phyloP scores from a whole-genome alignment of 2,113 vertebrate species.

The Craseonycteris thonglongyai region DNA sequence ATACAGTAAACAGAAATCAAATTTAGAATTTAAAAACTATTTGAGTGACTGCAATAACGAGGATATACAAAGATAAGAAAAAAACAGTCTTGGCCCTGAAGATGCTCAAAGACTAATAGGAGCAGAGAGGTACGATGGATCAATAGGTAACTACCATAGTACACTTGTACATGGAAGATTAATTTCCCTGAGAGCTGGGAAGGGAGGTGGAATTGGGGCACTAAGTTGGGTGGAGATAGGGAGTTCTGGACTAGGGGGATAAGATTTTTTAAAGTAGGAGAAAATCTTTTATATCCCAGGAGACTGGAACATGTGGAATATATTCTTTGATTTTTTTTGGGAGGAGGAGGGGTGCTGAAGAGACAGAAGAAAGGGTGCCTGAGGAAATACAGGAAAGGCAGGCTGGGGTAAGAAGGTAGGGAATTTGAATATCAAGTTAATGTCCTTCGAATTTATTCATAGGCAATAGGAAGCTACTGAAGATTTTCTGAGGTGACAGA shows the following conservation, averaged over 20 bases:
- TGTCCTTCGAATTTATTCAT: not conserved
- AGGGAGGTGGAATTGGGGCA: not conserved
- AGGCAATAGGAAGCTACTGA: not conserved
- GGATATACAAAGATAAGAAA: not conserved
- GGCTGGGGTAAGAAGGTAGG: not conserved
- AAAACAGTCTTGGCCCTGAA: not conserved
- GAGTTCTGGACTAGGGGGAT: not conserved
- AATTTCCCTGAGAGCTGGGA: not conserved
- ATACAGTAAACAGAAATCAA: not conserved
- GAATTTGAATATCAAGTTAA: not conserved
- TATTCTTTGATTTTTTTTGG: not conserved
- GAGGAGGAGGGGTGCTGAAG: not conserved
- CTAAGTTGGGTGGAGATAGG: not conserved
- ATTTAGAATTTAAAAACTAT: not conserved
- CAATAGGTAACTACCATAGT: not conserved
- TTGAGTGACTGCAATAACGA: not conserved
- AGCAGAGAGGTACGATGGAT: not conserved
- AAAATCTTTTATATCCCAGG: not conserved
- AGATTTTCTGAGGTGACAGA: not conserved
- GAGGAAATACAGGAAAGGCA: not conserved
- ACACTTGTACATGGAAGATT: not conserved
- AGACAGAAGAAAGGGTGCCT: not conserved
- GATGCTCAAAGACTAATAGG: not conserved
- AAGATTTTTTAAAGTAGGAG: not conserved
- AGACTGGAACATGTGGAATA: not conserved